Evolutionary conservation across 2,888 invertebrate species (phyloP), one percentile per base, ranked within the genome.

Genomic region (Amblyjoppa proteus): DNA sequence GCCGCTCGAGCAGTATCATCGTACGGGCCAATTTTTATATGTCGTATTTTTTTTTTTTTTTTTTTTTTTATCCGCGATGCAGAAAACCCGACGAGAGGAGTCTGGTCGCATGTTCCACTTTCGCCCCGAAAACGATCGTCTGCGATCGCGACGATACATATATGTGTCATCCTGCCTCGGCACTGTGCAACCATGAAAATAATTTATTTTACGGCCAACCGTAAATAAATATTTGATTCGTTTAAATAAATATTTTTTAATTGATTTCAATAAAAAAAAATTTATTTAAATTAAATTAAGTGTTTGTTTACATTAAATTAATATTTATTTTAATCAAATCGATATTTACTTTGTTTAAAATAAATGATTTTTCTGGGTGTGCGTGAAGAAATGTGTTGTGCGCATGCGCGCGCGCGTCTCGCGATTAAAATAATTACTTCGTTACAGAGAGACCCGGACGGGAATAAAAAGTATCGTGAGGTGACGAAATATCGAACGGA

Each of bases 101-200:
- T 28, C 45, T 28, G 61, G 45, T 13, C 45, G 25, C 58, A 71
- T 79, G 85, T 85, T 79, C 85, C 85, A 85, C 85, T 85, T 85
- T 85, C 85, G 75, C 82, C 82, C 25, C 58, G 58, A 49, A 85
- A 85, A 82, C 75, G 78, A 82, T 79, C 84, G 70, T 74, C 45
- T 64, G 70, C 51, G 82, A 82, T 85, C 75, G 71, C 45, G 58
- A 85, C 79, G 70, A 82, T 74, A 78, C 25, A 28, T 34, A 66
- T 38, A 73, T 20, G 45, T 13, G 45, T 45, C 45, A 7, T 9
- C 7, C 38, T 2, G 9, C 38, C 9, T 1, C 38, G 38, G 7
- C 38, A 9, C 38, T 9, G 38, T 38, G 38, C 38, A 9, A 0
- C 38, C 38, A 38, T 7, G 9, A 7, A 38, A 9, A 38, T 38